Evolutionary conservation across 2,113 vertebrate species (phyloP).

Genomic region (Piaya cayana): DNA sequence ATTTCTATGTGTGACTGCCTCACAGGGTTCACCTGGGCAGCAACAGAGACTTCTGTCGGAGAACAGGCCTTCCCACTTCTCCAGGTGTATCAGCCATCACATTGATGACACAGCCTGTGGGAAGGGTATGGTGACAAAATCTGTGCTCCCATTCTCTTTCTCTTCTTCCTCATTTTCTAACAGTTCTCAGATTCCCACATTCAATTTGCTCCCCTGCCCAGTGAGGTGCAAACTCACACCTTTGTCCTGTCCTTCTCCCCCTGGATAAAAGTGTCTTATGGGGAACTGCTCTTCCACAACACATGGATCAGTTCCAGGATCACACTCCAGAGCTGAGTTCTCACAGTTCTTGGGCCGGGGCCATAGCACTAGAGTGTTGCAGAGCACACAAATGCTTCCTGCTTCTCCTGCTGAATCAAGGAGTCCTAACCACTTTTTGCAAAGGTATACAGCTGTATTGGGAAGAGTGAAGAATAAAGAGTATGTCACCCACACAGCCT

Average conservation of each 20-base stretch:
- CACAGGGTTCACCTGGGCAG: background rate
- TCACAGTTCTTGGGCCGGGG: background rate
- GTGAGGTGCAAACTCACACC: background rate
- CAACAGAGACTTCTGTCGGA: background rate
- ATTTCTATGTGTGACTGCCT: background rate
- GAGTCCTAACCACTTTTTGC: background rate
- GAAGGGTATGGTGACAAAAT: background rate
- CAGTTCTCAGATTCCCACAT: background rate
- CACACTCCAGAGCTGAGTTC: rapidly evolving
- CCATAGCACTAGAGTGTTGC: background rate
- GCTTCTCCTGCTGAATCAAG: background rate
- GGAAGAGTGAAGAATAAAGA: background rate
- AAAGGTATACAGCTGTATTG: background rate
- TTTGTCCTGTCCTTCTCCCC: background rate
- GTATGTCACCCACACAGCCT: background rate
- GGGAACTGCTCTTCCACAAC: background rate
- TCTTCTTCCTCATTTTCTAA: background rate
- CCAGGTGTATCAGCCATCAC: too few species aligned
- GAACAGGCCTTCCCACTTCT: background rate
- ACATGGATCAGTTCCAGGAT: background rate
- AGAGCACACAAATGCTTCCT: background rate
- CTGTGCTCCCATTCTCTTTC: background rate
- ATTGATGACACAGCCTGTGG: background rate
- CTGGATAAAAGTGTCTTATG: background rate
- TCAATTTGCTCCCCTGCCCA: background rate